Evolutionary conservation across 2,888 invertebrate species (phyloP), one percentile per base, ranked within the genome.

Genomic region (Euplagia quadripunctaria): DNA sequence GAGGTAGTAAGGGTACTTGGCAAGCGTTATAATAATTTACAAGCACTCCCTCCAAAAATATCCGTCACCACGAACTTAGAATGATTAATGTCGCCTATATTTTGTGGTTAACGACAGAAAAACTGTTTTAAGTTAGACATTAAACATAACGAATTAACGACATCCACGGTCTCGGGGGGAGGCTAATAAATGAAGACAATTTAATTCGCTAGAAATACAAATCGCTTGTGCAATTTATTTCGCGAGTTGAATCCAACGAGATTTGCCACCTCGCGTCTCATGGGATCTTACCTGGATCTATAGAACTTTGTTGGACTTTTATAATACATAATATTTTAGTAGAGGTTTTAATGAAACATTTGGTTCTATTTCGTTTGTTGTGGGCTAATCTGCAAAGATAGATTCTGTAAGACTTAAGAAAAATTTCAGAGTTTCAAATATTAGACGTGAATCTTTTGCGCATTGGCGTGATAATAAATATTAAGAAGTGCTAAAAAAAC

Each of bases 141-240:
- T 65, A 72, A 75, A 72, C 64, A 72, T 70, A 69, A 70, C 69
- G 64, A 72, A 75, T 82, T 84, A 85, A 82, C 85, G 79, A 82
- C 82, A 80, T 79, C 74, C 79, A 80, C 82, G 52, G 71, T 78
- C 83, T 82, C 77, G 69, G 76, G 84, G 84, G 84, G 77, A 79
- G 81, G 80, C 85, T 90, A 90, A 92, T 91, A 92, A 93, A 93
- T 93, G 91, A 90, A 88, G 91, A 92, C 92, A 92, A 91, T 91
- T 91, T 92, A 92, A 93, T 93, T 90, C 87, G 79, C 83, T 79
- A 80, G 88, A 88, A 85, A 89, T 89, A 92, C 91, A 92, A 93
- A 93, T 93, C 85, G 90, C 87, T 86, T 86, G 89, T 87, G 89
- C 91, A 91, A 93, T 93, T 92, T 92, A 92, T 93, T 90, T 90